phyloP scores from a whole-genome alignment of 2,888 invertebrate species.

The Andrena chrysosceles region DNA sequence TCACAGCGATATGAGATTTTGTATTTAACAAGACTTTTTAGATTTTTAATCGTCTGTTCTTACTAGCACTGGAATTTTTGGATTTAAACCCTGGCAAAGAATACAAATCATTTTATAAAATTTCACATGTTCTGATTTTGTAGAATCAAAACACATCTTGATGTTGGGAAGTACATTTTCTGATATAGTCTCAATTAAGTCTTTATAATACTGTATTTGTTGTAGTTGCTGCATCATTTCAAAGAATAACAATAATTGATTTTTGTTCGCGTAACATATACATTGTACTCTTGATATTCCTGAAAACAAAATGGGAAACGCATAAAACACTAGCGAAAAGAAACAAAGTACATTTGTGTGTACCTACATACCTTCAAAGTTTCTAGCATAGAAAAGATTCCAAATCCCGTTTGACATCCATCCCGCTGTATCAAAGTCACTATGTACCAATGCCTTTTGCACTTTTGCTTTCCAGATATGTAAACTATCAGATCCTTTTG shows the following conservation, averaged over 20 bases:
- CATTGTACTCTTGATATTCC: conserved; percentile 68
- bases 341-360: neutral
- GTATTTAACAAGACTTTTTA: neutral
- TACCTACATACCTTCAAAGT: conserved; percentile 72
- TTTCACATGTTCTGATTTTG: conserved; percentile 69
- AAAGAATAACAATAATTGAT: conserved; percentile 74
- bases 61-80: conserved; percentile 76
- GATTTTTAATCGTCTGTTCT: conserved; percentile 68
- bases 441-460: neutral
- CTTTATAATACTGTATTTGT: conserved; percentile 71
- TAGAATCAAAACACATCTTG: conserved; percentile 60
- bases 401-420: conserved; percentile 79
- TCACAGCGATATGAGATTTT: conserved; percentile 23
- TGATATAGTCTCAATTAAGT: conserved; percentile 72
- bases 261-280: conserved; percentile 75
- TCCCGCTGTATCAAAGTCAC: conserved; percentile 35
- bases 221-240: conserved; percentile 77
- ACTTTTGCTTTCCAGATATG: conserved; percentile 3
- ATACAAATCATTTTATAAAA: conserved; percentile 79
- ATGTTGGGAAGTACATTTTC: conserved; percentile 72
- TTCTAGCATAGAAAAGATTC: conserved; percentile 71
- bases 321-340: neutral
- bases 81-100: conserved; percentile 78
- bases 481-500: conserved; percentile 9
- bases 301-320: conserved; percentile 56